Evolutionary conservation across 2,888 invertebrate species (phyloP), one percentile per base, ranked within the genome.

Genomic region (Drosophila rubida): DNA sequence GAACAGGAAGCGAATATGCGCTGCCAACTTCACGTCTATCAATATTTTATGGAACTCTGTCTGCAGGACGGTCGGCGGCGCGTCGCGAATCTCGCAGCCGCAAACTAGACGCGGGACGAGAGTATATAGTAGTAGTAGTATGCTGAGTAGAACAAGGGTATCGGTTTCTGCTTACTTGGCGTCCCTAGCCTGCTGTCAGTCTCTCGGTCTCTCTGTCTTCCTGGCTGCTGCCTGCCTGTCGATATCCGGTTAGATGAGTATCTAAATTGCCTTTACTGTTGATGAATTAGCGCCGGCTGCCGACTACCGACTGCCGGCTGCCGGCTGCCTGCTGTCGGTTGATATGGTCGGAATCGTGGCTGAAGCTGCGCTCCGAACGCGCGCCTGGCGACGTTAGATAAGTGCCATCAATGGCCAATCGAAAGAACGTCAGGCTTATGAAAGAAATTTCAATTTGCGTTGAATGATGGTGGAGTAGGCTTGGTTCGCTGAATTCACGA

Each of bases 201-300:
- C 55, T 19, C 39, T n/a, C 50, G 13, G 49, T 48, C 25, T 1
- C 6, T 5, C 37, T 42, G 39, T 35, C 49, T 25, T 25, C 32
- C 46, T 39, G 45, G 16, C 42, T 42, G 44, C 42, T 46, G 61
- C 0, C 61, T 50, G 88, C 71, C 86, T 83, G 88, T 86, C 84
- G 88, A 88, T 85, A 88, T 88, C 88, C 88, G 84, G 84, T 78
- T 86, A 88, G 87, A 88, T 85, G 88, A 86, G 87, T 85, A 88
- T 85, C 87, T 88, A 85, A 85, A 85, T 85, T 88, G 87, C 88
- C 87, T 87, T 81, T 80, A 80, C 84, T 85, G 78, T 85, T 85
- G 84, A 85, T 85, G 84, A 85, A 85, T 85, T 85, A 85, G 84
- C 76, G 73, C 87, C 66, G 83, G 78, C 69, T 74, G 66, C 61